Base-by-base conservation (phyloP, 2,888 invertebrate species). In the Bimastos eiseni region DNA sequence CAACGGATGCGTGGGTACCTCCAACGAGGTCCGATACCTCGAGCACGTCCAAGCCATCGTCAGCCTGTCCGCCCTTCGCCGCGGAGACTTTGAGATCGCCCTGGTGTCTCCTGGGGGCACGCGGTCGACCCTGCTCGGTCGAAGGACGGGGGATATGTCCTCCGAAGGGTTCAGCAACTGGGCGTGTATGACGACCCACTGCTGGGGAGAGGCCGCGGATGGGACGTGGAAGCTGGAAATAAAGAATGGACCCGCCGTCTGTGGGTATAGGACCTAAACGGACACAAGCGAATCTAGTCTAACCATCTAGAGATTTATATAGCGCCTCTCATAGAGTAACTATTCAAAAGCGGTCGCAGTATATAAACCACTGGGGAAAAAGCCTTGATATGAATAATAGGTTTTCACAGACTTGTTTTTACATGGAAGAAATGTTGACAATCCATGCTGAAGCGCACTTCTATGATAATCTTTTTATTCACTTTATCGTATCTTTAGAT, bases 101-200 rank as follows among this genome's bases (percentile, higher is more conserved):
- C 93, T 95, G 24, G 93, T 93, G 21, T 95, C 95, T 2, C 95
- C 95, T 4, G 30, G 38, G 30, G 92, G 92, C 44, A 92, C 92
- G 34, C 34, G 91, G 93, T 93, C 92, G 15, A 90, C 89, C 38
- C 90, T 92, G 89, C 91, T 92, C 44, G 91, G 91, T 0, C 88
- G 98, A 92, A 97, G 98, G 94, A 96, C 97, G n/a, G 97, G 98
- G 94, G 99, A 99, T 95, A 96, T 97, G 90, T 98, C 98, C 24
- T 96, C 93, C 13, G 95, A 97, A 90, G 99, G 99, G 88, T 99
- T 99, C 96, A 97, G 97, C 95, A 97, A 98, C 93, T 99, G 99
- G 99, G 99, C 99, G 90, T 99, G 99, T 96, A 99, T 99, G 99
- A 98, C 98, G 89, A 98, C 96, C 92, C 99, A 99, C 95, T 98